A percentile compares a stretch with the other conserved stretches of the same genome.
phyloP scores from a whole-genome alignment of 23 tunicate species.

The Trididemnum miniatum region DNA sequence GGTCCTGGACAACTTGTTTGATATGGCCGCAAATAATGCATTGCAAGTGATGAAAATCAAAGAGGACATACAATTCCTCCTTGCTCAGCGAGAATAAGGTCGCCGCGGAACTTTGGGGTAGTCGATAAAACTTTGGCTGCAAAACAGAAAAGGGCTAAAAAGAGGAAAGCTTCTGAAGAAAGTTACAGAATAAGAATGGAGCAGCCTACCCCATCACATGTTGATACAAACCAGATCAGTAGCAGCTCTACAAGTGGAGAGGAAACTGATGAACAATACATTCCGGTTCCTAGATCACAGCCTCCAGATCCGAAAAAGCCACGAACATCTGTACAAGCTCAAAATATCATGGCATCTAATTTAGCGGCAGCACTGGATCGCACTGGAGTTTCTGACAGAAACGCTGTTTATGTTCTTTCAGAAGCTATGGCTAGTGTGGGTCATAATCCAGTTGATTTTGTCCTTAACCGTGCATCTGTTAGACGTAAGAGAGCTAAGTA shows the following conservation, averaged over 20 bases:
- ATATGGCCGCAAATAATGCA: neutral
- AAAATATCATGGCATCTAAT: neutral
- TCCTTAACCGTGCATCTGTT: neutral
- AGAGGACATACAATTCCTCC: neutral
- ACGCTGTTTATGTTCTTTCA: neutral
- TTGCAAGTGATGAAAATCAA: neutral
- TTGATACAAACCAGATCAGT: no score
- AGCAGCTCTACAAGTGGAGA: no score
- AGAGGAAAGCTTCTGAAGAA: neutral
- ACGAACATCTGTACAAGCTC: no score
- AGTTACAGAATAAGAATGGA: neutral
- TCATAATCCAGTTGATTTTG: neutral
- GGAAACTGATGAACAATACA: no score
- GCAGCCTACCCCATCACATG: no score
- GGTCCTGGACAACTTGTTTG: neutral
- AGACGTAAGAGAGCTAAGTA: neutral
- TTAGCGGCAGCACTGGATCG: neutral
- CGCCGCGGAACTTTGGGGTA: neutral
- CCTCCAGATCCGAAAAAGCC: no score
- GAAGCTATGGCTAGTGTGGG: neutral
- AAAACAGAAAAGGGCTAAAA: neutral
- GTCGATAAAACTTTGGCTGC: neutral
- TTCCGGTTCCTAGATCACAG: no score
- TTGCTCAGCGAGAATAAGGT: neutral
- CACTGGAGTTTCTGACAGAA: neutral